These are phyloP conservation scores for Drosophila mayaguana DNA, from an alignment of 2,888 invertebrate genomes.

Conservation along the genomic window DNA sequence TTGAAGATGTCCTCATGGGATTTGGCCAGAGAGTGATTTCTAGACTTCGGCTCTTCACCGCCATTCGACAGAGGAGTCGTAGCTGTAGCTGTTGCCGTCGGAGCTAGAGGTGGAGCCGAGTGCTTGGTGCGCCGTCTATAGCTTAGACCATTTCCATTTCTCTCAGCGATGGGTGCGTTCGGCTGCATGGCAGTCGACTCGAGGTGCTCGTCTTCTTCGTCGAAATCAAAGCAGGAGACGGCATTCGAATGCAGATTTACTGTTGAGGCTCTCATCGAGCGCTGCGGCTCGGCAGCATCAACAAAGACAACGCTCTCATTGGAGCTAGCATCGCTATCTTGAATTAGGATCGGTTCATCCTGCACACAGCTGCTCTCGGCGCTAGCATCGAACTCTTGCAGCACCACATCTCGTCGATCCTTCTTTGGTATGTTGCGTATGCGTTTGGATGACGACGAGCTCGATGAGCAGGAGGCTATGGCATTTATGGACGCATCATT, in stretches of 20 bases:
- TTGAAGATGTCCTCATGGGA: conserved; percentile 17
- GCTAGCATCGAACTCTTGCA: conserved; percentile 73
- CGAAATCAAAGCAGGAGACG: conserved; percentile 92
- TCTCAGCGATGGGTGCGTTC: conserved; percentile 17
- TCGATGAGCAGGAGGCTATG: neutral
- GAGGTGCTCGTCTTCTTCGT: conserved; percentile 88
- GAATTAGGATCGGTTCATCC: conserved; percentile 61
- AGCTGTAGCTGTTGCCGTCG: neutral
- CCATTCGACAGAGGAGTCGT: conserved; percentile 11
- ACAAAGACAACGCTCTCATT: conserved; percentile 64
- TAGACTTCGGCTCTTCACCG: conserved; percentile 3
- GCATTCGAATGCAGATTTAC: neutral
- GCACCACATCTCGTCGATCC: conserved; percentile 81
- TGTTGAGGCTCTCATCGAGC: conserved; percentile 17
- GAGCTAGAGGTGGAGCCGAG: neutral
- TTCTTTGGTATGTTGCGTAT: conserved; percentile 85
- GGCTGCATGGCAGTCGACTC: conserved; percentile 20
- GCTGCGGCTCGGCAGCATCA: conserved; percentile 34
- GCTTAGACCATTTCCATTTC: conserved; percentile 46
- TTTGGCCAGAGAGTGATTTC: neutral
- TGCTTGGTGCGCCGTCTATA: conserved; percentile 46
- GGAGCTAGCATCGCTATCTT: conserved; percentile 68
- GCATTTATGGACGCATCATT: neutral
- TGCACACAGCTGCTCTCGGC: neutral
- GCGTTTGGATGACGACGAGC: conserved; percentile 48